Conservation (phyloP, 2,113 vertebrate species). For the Syngnathus floridae region DNA sequence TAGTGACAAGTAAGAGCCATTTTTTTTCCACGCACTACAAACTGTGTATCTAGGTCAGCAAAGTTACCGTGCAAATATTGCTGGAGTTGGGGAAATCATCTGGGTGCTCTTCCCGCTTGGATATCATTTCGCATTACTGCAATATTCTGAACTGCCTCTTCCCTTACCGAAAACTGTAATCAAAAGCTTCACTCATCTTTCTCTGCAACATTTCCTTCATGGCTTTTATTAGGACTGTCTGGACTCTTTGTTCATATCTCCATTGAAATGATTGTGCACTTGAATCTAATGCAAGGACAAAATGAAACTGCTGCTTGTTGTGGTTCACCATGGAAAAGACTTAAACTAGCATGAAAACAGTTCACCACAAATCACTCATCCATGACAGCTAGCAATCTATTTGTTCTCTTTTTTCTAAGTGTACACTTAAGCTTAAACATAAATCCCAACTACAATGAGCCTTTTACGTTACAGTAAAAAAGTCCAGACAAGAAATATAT, state of each 20-base stretch:
- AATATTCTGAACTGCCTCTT: conserved; percentile 33
- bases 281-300: conserved; percentile 35
- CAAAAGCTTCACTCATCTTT: conserved; percentile 47
- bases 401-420: not conserved
- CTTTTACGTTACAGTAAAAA: conserved; percentile 6
- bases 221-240: conserved; percentile 45
- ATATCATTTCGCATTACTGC: conserved; percentile 45
- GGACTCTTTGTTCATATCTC: conserved; percentile 35
- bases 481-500: not conserved
- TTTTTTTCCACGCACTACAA: conserved; percentile 3
- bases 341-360: conserved; percentile 41
- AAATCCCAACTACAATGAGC: conserved; percentile 8
- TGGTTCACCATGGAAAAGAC: conserved; percentile 11
- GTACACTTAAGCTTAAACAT: conserved; percentile 4
- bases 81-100: conserved; percentile 11
- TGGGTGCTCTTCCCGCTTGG: conserved; percentile 16
- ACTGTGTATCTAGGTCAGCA: conserved; percentile 4
- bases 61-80: conserved; percentile 28
- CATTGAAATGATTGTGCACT: conserved; percentile 43
- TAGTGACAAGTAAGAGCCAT: not conserved
- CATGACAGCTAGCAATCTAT: conserved; percentile 17
- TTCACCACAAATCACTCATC: conserved; percentile 26
- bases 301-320: conserved; percentile 50
- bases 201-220: conserved; percentile 29
- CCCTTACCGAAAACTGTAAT: conserved; percentile 50